These are phyloP conservation scores for Megathymus violae DNA, from an alignment of 1,140 invertebrate species.

Conservation along the genomic window DNA sequence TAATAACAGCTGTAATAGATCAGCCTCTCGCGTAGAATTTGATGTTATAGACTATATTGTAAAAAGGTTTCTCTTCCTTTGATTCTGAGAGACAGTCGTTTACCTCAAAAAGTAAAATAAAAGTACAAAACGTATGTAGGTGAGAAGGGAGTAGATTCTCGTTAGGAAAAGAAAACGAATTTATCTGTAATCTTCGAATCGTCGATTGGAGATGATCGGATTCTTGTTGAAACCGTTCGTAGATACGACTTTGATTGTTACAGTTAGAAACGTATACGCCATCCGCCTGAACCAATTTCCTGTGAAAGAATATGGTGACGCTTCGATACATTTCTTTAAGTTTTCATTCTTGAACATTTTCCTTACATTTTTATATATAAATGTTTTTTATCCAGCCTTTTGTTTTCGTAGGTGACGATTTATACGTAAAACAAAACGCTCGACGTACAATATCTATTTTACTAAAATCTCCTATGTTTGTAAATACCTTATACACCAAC, in stretches of 20 bases:
- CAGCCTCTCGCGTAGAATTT: background rate
- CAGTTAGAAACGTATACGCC: constrained; percentile 7
- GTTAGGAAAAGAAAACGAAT: constrained; percentile 7
- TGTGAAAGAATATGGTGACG: background rate
- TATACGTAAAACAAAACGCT: too few species aligned
- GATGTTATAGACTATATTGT: background rate
- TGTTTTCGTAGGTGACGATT: too few species aligned
- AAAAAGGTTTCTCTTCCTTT: background rate
- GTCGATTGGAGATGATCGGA: constrained; percentile 5
- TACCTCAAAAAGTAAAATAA: background rate
- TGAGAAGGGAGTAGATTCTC: constrained; percentile 7
- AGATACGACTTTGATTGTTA: constrained; percentile 8
- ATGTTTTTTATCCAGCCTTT: too few species aligned
- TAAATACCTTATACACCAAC: too few species aligned
- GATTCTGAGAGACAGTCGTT: background rate
- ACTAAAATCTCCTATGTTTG: too few species aligned
- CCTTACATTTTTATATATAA: background rate
- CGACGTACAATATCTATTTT: too few species aligned
- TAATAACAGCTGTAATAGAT: background rate
- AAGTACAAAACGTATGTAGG: background rate
- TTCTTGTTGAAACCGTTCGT: background rate
- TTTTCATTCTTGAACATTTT: background rate
- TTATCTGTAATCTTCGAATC: constrained; percentile 11
- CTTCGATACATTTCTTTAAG: constrained; percentile 4
- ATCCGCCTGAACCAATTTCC: constrained; percentile 9